Evolutionary conservation across 1,140 invertebrate species (phyloP).

Genomic region (Brachionus plicatilis): DNA sequence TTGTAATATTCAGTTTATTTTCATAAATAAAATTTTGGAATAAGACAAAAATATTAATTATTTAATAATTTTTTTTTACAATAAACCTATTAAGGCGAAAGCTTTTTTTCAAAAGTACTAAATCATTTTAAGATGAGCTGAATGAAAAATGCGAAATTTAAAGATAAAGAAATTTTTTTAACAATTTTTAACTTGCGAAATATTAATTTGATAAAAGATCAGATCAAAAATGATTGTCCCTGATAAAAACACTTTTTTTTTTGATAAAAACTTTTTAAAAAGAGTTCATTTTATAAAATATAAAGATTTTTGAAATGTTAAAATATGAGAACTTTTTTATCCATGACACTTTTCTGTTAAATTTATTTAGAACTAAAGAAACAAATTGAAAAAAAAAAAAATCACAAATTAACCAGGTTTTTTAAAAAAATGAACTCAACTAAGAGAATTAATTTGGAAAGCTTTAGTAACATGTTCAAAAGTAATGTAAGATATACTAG

Average conservation of each 20-base stretch:
- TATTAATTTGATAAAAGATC: neutral
- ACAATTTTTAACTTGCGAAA: neutral
- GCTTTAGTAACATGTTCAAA: constrained; percentile 65
- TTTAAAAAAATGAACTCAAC: neutral
- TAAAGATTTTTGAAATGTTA: neutral
- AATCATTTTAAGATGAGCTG: neutral
- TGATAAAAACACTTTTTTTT: neutral
- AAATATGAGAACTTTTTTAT: neutral
- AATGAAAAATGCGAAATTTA: neutral
- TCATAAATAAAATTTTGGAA: neutral
- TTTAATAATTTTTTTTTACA: neutral
- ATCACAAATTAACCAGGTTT: neutral
- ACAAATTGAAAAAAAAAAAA: neutral
- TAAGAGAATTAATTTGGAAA: constrained; percentile 1
- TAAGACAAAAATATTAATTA: neutral
- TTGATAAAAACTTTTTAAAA: neutral
- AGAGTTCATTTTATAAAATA: too few species aligned
- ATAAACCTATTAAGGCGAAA: neutral
- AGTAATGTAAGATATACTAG: constrained; percentile 94
- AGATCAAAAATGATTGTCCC: neutral
- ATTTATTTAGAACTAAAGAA: neutral
- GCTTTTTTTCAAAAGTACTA: neutral
- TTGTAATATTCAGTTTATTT: too few species aligned
- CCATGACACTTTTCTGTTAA: neutral
- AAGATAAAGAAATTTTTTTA: neutral